Conservation (phyloP, 2,797 vertebrate genomes). For the Sebastes minor region DNA sequence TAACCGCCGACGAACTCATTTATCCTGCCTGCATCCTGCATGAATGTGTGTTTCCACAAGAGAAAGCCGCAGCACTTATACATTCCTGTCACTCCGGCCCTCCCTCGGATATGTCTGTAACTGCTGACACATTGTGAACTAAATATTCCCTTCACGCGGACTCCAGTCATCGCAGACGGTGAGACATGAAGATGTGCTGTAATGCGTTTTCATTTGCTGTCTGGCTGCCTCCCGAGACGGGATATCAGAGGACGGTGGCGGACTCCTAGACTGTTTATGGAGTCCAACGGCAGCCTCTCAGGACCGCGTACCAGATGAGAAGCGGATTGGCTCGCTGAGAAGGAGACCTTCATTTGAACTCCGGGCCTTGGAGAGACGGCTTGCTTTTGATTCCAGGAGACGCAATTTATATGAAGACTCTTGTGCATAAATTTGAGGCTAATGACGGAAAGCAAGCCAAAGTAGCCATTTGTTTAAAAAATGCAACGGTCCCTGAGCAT, state of each 20-base stretch:
- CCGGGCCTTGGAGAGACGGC: constrained; percentile 2
- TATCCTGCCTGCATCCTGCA: constrained; percentile 21
- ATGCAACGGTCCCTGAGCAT: not conserved
- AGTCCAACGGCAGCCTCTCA: constrained; percentile 36
- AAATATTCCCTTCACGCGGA: constrained; percentile 35
- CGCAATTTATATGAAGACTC: constrained; percentile 11
- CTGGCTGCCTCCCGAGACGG: constrained; percentile 47
- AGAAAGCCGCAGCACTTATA: not conserved
- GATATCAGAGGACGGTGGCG: constrained; percentile 49
- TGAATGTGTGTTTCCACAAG: constrained; percentile 13
- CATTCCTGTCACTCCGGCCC: constrained; percentile 27
- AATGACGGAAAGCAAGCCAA: constrained; percentile 22
- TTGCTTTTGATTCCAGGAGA: constrained; percentile 31
- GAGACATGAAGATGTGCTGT: constrained; percentile 62
- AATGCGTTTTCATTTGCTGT: constrained; percentile 68
- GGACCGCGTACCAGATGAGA: constrained; percentile 30
- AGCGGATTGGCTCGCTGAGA: constrained; percentile 25
- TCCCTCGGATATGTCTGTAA: not conserved
- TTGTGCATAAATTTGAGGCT: constrained; percentile 19
- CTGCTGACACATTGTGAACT: constrained; percentile 47
- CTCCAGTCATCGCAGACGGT: constrained; percentile 48
- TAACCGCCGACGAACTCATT: constrained; percentile 50
- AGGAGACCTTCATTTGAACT: constrained; percentile 54
- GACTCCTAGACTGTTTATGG: constrained; percentile 54
- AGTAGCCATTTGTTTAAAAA: constrained; percentile 23